phyloP scores from a whole-genome alignment of 2,888 invertebrate species.

The Yponomeuta plumbellus region DNA sequence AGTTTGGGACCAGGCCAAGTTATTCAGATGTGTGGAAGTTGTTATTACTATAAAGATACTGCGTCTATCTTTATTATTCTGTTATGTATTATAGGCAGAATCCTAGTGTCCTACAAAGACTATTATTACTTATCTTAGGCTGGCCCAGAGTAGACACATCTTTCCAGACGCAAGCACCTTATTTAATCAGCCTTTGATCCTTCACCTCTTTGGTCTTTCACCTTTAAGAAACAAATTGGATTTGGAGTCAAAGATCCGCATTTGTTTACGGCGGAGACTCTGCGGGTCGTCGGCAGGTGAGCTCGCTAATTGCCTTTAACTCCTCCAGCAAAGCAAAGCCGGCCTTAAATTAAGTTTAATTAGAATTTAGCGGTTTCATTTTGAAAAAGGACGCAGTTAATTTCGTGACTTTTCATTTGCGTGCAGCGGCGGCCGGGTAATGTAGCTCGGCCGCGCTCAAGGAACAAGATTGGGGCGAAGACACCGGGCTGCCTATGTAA shows the following conservation, averaged over 20 bases:
- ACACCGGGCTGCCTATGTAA: neutral
- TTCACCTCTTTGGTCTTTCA: neutral
- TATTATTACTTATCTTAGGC: too few species aligned
- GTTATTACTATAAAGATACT: too few species aligned
- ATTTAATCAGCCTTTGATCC: neutral
- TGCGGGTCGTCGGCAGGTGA: neutral
- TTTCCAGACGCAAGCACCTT: neutral
- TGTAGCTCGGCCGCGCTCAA: neutral
- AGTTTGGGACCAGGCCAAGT: too few species aligned
- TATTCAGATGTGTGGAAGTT: too few species aligned
- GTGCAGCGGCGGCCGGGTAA: neutral
- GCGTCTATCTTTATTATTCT: too few species aligned
- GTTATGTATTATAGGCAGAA: too few species aligned
- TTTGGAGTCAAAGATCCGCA: conserved; percentile 1
- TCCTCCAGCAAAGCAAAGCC: neutral
- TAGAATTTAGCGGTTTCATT: conserved; percentile 1
- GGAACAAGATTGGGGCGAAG: neutral
- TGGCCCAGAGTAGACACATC: neutral
- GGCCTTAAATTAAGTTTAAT: neutral
- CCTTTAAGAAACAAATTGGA: neutral
- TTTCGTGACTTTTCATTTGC: conserved; percentile 3
- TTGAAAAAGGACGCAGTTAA: neutral
- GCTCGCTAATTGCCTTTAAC: neutral
- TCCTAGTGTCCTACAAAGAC: too few species aligned
- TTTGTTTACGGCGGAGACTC: neutral